Evolutionary conservation across 2,113 vertebrate genomes (phyloP), one percentile per base, ranked within the genome.

Genomic region (Passerina amoena): DNA sequence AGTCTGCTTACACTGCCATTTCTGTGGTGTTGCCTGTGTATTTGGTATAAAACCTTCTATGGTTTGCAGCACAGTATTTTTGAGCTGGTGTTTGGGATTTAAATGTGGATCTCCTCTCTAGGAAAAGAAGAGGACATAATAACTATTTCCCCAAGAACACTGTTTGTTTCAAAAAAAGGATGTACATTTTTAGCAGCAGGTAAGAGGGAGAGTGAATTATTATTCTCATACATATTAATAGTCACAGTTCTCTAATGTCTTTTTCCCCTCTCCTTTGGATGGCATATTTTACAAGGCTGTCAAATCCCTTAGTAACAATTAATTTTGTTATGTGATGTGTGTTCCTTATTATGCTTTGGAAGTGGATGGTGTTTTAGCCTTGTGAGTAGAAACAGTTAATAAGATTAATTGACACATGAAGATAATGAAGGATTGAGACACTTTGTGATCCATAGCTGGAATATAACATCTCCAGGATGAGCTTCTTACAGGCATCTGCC

Each of bases 131-230:
- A 97, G 9, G 98, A 98, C 60, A 45, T 96, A 71, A 85, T 99
- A 83, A 98, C 96, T 4, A 97, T 99, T 86, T 98, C 98, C 83
- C 99, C 99, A 18, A 98, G 99, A 56, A 94, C 97, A 19, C 87
- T 98, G 97, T 99, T 99, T 96, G 86, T 99, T 80, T 97, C 99
- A 47, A 97, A 86, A 30, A 72, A 98, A 28, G 99, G 98, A 47
- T 98, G 95, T 96, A 98, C 97, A 3, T 99, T 99, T 97, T 97
- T 99, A 22, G 97, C 99, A 95, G 99, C 99, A 98, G 99, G 99
- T 99, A 93, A 91, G 78, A 40, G 33, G n/a, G 33, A 65, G 7
- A n/a, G 21, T 48, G 21, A 57, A 22, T 73, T 90, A 65, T 20
- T 87, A 8, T 80, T 82, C 56, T 86, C 54, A 80, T 91, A 15